Evolutionary conservation across 2,888 invertebrate genomes (phyloP).

Genomic region (Empis stercorea): DNA sequence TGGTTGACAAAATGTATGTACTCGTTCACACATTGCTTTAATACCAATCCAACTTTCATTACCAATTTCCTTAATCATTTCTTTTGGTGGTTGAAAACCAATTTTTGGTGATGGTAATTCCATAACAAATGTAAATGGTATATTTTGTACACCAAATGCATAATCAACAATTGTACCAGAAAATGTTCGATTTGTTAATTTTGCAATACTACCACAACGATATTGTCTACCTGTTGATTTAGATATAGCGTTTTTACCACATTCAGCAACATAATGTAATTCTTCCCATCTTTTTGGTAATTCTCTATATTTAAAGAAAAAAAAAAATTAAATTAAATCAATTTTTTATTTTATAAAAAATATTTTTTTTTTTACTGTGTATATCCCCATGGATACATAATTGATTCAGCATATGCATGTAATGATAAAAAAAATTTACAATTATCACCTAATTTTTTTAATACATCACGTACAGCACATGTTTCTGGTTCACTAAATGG

Average conservation of each 20-base stretch:
- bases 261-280: conserved; percentile 26
- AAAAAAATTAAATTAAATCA: too few relatives aligned
- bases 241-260: conserved; percentile 29
- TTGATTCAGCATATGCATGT: conserved; percentile 33
- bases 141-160: conserved; percentile 27
- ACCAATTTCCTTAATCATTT: conserved; percentile 27
- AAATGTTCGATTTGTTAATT: conserved; percentile 25
- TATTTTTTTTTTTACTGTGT: conserved; percentile 16
- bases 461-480: conserved; percentile 25
- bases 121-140: conserved; percentile 32
- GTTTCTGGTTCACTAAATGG: conserved; percentile 35
- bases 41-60: conserved; percentile 35
- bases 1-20: conserved; percentile 6
- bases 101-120: conserved; percentile 29
- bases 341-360: neutral
- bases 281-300: conserved; percentile 23
- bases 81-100: conserved; percentile 31
- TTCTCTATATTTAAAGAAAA: conserved; percentile 17
- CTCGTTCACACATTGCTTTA: conserved; percentile 32
- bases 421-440: conserved; percentile 31
- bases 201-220: conserved; percentile 31
- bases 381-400: conserved; percentile 36
- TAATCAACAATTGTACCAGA: conserved; percentile 34
- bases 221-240: conserved; percentile 28
- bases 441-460: conserved; percentile 24